These are phyloP conservation scores for Catharus bicknelli DNA, from an alignment of 2,113 vertebrate genomes.

Conservation along the genomic window DNA sequence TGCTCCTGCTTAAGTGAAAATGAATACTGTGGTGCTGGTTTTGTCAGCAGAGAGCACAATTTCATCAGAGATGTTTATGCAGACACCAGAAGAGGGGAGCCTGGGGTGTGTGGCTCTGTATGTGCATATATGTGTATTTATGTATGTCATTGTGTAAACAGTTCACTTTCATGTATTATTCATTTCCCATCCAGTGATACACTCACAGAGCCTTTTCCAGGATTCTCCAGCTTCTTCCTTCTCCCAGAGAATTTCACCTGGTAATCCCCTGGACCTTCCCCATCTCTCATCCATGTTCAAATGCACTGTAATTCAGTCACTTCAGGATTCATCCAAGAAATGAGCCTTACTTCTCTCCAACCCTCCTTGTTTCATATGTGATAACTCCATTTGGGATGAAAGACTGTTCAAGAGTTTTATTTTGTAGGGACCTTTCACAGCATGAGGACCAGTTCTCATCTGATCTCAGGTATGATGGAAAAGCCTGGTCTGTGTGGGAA, in stretches of 20 bases:
- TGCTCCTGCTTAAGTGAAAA: neutral
- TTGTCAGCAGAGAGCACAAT: neutral
- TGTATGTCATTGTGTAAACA: neutral
- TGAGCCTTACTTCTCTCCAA: neutral
- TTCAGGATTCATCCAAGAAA: neutral
- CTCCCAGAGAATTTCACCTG: neutral
- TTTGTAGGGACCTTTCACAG: neutral
- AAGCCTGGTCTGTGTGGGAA: neutral
- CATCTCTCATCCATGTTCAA: neutral
- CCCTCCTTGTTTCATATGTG: accelerated
- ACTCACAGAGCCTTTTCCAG: neutral
- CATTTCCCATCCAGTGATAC: neutral
- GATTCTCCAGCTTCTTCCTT: neutral
- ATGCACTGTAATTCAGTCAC: neutral
- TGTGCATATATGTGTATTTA: neutral
- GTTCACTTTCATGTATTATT: neutral
- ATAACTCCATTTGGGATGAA: neutral
- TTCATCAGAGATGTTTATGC: neutral
- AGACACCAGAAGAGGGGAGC: neutral
- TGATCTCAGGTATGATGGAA: accelerated
- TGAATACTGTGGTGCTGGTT: accelerated
- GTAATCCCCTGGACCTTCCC: neutral
- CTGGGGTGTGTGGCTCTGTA: neutral
- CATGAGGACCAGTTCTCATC: neutral
- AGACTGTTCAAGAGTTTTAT: neutral